A percentile compares a stretch with the other conserved stretches of the same genome.
Evolutionary conservation across 2,888 invertebrate species (phyloP).

Genomic region (Apoderus coryli): DNA sequence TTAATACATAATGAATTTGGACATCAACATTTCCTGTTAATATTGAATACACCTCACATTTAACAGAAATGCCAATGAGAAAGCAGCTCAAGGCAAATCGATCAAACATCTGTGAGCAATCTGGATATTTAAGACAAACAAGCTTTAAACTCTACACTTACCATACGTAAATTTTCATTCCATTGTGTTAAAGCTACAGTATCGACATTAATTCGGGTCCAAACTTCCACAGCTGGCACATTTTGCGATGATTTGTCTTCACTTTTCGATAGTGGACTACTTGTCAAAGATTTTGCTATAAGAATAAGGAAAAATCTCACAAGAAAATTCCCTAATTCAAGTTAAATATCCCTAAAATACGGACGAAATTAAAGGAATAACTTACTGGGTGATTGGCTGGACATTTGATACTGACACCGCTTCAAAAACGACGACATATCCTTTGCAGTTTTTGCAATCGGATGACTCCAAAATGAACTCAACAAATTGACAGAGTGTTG

Average conservation of each 20-base stretch:
- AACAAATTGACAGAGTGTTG: conserved; percentile 36
- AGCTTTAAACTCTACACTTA: conserved; percentile 27
- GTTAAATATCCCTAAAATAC: not conserved
- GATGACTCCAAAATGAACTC: conserved; percentile 41
- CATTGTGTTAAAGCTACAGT: conserved; percentile 58
- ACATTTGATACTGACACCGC: conserved; percentile 41
- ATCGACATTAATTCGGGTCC: conserved; percentile 49
- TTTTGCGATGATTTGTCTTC: conserved; percentile 29
- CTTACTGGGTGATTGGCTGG: conserved; percentile 35
- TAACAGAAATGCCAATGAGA: too few species aligned
- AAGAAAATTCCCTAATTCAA: conserved; percentile 5
- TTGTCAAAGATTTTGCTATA: conserved; percentile 15
- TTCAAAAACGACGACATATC: conserved; percentile 36
- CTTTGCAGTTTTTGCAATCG: conserved; percentile 34
- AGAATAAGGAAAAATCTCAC: conserved; percentile 7
- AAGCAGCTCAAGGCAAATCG: too few species aligned
- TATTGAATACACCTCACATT: too few species aligned
- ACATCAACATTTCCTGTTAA: too few species aligned
- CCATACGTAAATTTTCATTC: conserved; percentile 64
- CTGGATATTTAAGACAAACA: too few species aligned
- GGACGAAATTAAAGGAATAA: conserved; percentile 6
- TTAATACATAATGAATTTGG: too few species aligned
- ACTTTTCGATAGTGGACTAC: conserved; percentile 17
- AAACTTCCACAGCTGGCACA: conserved; percentile 33
- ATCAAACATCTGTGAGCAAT: too few species aligned